These are phyloP conservation scores for Blastobasis adustella DNA, from an alignment of 2,888 invertebrate species.

Conservation along the genomic window DNA sequence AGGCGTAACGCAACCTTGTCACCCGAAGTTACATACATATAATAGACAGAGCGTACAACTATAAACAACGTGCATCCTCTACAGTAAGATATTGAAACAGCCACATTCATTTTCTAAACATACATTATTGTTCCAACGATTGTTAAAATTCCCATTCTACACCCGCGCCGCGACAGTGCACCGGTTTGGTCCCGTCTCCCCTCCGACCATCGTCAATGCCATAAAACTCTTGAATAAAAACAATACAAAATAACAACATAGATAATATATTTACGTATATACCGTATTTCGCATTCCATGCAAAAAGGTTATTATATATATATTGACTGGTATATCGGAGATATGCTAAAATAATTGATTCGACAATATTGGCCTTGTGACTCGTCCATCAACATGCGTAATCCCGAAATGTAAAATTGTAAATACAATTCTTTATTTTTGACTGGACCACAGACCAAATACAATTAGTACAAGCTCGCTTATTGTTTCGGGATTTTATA, in stretches of 20 bases:
- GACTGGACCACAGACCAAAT: slow-evolving; percentile 7
- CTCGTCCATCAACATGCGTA: slow-evolving; percentile 26
- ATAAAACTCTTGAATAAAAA: slow-evolving; percentile 19
- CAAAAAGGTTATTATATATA: slow-evolving; percentile 33
- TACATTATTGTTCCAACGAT: slow-evolving; percentile 21
- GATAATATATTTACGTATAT: slow-evolving; percentile 47
- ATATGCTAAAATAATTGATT: slow-evolving; percentile 67
- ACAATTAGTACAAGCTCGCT: background rate
- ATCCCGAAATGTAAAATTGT: slow-evolving; percentile 22
- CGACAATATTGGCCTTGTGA: slow-evolving; percentile 6
- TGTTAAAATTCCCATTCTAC: slow-evolving; percentile 37
- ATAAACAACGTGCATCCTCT: slow-evolving; percentile 30
- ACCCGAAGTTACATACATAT: slow-evolving; percentile 12
- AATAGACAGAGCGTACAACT: slow-evolving; percentile 14
- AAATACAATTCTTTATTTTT: slow-evolving; percentile 2
- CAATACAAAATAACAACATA: slow-evolving; percentile 25
- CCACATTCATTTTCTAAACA: slow-evolving; percentile 17
- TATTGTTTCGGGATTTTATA: too few relatives aligned
- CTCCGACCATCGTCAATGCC: slow-evolving; percentile 16
- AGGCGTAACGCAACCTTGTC: too few relatives aligned
- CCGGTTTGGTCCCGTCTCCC: slow-evolving; percentile 65
- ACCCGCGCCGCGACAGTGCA: slow-evolving; percentile 47
- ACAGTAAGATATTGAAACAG: slow-evolving; percentile 48
- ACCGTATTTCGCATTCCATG: slow-evolving; percentile 60
- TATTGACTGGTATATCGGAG: slow-evolving; percentile 43